phyloP scores from a whole-genome alignment of 2,113 vertebrate genomes.

The Pycnonotus jocosus region DNA sequence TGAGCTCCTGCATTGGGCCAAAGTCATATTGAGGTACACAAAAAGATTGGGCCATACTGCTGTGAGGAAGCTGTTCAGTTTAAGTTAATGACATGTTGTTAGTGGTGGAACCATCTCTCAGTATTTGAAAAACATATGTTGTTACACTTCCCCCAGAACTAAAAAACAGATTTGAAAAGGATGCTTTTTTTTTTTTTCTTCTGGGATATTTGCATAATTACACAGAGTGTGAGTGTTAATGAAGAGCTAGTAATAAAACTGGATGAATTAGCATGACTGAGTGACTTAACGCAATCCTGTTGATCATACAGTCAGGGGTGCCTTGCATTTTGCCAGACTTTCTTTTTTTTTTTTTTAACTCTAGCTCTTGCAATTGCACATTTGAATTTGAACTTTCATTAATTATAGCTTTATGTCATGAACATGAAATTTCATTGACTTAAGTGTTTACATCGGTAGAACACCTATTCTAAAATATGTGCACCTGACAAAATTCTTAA shows the following conservation, averaged over 20 bases:
- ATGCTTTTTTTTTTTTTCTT: not conserved
- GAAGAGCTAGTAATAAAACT: constrained; percentile 62
- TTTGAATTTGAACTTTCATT: constrained; percentile 69
- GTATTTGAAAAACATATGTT: not conserved
- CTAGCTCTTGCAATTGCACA: constrained; percentile 46
- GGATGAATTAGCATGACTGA: constrained; percentile 68
- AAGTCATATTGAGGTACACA: not conserved
- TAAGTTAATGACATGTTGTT: not conserved
- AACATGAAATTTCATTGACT: constrained; percentile 59
- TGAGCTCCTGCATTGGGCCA: not conserved
- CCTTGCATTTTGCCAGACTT: constrained; percentile 39
- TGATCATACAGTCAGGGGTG: constrained; percentile 41
- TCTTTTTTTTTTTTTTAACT: not conserved
- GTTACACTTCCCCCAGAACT: not conserved
- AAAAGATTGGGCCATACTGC: not conserved
- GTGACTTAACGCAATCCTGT: constrained; percentile 60
- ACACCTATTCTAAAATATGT: constrained; percentile 59
- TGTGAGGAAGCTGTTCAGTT: not conserved
- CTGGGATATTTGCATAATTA: constrained; percentile 62
- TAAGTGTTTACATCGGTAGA: constrained; percentile 66
- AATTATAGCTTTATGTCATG: constrained; percentile 61
- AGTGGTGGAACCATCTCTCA: not conserved
- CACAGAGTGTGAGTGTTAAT: constrained; percentile 48
- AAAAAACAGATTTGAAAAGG: constrained; percentile 15
- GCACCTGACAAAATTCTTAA: constrained; percentile 65